Conservation (phyloP, 2,113 vertebrate genomes). For the Gymnocephalus cernua region DNA sequence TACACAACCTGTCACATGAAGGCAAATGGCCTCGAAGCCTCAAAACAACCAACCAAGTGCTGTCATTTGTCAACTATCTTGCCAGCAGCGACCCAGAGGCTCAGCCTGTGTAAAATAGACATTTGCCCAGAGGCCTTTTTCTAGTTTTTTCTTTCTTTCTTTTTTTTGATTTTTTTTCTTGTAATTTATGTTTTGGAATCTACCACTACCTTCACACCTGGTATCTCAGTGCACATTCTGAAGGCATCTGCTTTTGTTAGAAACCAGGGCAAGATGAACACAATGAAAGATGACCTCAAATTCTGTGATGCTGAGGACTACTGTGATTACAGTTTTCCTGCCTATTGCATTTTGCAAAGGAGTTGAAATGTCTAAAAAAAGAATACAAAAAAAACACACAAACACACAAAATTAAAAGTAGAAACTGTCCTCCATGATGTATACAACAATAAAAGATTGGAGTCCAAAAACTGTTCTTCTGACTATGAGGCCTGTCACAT, state of each 20-base stretch:
- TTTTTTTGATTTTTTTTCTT: constrained; percentile 65
- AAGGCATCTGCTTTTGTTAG: constrained; percentile 49
- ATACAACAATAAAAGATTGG: not conserved
- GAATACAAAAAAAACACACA: not conserved
- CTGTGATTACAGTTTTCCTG: constrained; percentile 29
- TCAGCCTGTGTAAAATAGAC: constrained; percentile 85
- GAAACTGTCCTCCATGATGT: not conserved
- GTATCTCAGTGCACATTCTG: constrained; percentile 51
- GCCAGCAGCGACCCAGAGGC: constrained; percentile 85
- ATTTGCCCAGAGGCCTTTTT: constrained; percentile 83
- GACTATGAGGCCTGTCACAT: constrained; percentile 21
- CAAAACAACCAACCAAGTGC: constrained; percentile 77
- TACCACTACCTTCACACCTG: constrained; percentile 65
- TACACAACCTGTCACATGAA: constrained; percentile 75
- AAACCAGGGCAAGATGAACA: constrained; percentile 55
- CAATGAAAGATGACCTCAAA: constrained; percentile 56
- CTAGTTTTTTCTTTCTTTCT: constrained; percentile 48
- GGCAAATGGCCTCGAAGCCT: constrained; percentile 76
- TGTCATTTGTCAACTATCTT: constrained; percentile 85
- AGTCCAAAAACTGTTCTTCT: constrained; percentile 1
- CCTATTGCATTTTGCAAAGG: constrained; percentile 32
- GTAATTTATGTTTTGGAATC: constrained; percentile 74
- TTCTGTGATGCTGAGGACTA: constrained; percentile 40
- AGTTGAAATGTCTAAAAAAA: constrained; percentile 19
- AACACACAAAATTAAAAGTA: constrained; percentile 6